Base-by-base conservation (phyloP, 2,113 vertebrate genomes). In the Crotalus horridus region DNA sequence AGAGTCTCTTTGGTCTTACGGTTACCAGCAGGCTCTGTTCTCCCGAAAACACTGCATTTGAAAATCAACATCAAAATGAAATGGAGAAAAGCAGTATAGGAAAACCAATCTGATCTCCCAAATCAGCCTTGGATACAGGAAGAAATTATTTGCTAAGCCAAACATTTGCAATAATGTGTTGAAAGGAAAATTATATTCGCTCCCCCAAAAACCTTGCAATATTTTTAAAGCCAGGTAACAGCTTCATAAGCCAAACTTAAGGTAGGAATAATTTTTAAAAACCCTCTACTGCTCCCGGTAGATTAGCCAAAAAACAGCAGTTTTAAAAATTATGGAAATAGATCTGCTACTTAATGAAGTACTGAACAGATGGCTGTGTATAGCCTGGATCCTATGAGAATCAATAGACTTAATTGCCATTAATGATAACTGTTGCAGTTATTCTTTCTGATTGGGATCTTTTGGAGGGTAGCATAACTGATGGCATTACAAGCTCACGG, bases 371-470 rank as follows among this genome's bases (percentile, higher is more conserved):
- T 0, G 74, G n/a, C 59, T 94, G 61, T 90, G 74, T 39, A 6
- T 29, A n/a, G 55, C 55, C 24, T 0, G 33, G 46, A 46, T 81
- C 87, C 86, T 95, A 87, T 90, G 88, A 69, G 86, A 81, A 26
- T 90, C 90, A 12, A 43, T 51, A 92, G 56, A 23, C 88, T 59
- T 86, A 90, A 33, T 69, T 94, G 58, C 59, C 39, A 7, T 58
- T 94, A 91, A 48, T 59, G 92, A 88, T 5, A 94, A 6, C 51
- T 91, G 33, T 85, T 90, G 8, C 88, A 91, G 43, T 89, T 74
- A 89, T 20, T 87, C 2, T 88, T 59, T 81, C 33, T 81, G 74
- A 81, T 81, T 81, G 43, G 6, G 74, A 21, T 64, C 9, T 64
- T 64, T 64, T 64, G 61, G 61, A 29, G 61, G 53, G 0, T 4